Base-by-base conservation (phyloP, 2,888 invertebrate genomes). In the Scaptomyza tumidula region DNA sequence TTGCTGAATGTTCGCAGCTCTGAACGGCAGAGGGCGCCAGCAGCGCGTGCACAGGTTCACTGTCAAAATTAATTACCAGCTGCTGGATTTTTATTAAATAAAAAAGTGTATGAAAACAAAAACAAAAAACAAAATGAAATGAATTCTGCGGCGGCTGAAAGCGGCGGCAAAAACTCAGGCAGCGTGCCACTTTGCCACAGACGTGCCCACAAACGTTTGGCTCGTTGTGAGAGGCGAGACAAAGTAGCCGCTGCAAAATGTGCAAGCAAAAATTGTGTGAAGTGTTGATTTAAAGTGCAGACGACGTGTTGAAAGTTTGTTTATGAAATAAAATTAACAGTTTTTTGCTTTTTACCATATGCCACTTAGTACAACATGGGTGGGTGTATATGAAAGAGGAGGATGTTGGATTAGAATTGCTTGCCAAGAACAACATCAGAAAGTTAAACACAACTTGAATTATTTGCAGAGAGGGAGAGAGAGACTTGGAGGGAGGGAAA, bases 21-120 rank as follows among this genome's bases (percentile, higher is more conserved):
- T 45, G n/a, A 16, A 19, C 62, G 61, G 59, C 49, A 60, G 63
- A 50, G 74, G 73, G 61, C 59, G 69, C 68, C 63, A 72, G 43
- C 57, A 52, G 71, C 73, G 71, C 84, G 74, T 80, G 79, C 71
- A 68, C 86, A 88, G 85, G 85, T 85, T 89, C 87, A 83, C 86
- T 89, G 89, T 83, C 85, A 85, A 85, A 85, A 85, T 85, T 85
- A 85, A 85, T 85, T 85, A 86, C 87, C 86, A 71, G 73, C 86
- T 68, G 84, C 73, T 77, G 68, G 63, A 61, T 71, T 86, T 86
- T 89, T 85, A 85, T 85, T 88, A 69, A 86, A 85, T 85, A 86
- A 85, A 88, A 71, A 71, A 78, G 59, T 69, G 62, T 71, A 62
- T 60, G 50, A 67, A 66, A 61, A 64, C 50, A 62, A 60, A 5